These are phyloP conservation scores for Dryococelus australis DNA, from an alignment of 2,888 invertebrate species.

Conservation along the genomic window DNA sequence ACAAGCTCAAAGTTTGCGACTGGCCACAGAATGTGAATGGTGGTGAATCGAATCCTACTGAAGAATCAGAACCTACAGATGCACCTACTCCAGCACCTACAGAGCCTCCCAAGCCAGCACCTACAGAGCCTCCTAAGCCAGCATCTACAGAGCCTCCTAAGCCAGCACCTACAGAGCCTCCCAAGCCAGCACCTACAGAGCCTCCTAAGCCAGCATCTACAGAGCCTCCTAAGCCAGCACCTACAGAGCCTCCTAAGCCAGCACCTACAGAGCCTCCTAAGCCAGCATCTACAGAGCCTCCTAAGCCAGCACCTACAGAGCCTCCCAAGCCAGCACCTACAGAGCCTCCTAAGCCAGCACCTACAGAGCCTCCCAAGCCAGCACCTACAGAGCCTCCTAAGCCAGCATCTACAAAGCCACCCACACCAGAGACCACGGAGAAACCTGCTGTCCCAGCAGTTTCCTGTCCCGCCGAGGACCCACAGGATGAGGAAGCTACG, in stretches of 20 bases:
- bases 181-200: not conserved
- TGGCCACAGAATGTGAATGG: not conserved
- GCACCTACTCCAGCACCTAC: too few relatives aligned
- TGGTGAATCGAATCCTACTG: too few relatives aligned
- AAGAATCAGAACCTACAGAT: too few relatives aligned
- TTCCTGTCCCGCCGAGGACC: not conserved
- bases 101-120: too few relatives aligned
- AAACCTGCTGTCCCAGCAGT: constrained; percentile 11
- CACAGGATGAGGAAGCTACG: not conserved
- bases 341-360: not conserved
- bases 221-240: not conserved
- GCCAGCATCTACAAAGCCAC: constrained; percentile 12
- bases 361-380: not conserved
- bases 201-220: not conserved
- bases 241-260: not conserved
- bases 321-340: not conserved
- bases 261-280: constrained; percentile 7
- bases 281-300: not conserved
- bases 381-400: constrained; percentile 27
- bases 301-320: constrained; percentile 13
- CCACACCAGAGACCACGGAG: not conserved
- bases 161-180: not conserved
- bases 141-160: too few relatives aligned
- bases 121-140: not conserved
- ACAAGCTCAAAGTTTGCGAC: not conserved